Conservation (phyloP, 2,888 invertebrate genomes). For the Drymonia ruficornis region DNA sequence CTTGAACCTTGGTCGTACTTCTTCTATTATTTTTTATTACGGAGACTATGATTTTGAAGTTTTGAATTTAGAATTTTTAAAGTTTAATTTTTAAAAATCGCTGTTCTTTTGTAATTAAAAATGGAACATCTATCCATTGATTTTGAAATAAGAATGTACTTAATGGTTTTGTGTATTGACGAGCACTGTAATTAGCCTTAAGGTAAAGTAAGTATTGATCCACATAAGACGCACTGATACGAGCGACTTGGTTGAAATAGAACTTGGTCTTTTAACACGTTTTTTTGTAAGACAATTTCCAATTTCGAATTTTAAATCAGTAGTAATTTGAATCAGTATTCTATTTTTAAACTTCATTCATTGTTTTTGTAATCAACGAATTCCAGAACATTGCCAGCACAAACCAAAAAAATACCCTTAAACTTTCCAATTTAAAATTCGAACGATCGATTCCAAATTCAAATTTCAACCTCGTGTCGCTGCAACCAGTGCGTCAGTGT, state of each 20-base stretch:
- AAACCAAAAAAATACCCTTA: neutral
- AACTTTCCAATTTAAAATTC: neutral
- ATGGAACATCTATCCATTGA: too few species aligned
- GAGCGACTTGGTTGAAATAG: neutral
- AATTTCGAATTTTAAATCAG: neutral
- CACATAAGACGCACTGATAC: neutral
- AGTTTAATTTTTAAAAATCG: too few species aligned
- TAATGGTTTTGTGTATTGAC: neutral
- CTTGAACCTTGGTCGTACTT: too few species aligned
- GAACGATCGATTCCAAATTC: neutral
- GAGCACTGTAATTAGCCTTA: neutral
- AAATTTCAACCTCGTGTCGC: neutral
- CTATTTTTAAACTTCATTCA: too few species aligned
- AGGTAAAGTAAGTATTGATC: neutral
- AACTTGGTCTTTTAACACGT: neutral
- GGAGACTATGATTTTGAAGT: neutral
- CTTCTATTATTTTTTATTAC: too few species aligned
- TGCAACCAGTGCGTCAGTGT: slow-evolving; percentile 7
- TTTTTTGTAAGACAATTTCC: neutral
- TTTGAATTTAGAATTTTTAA: neutral
- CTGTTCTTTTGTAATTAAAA: neutral
- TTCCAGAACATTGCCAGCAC: neutral
- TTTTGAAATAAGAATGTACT: too few species aligned
- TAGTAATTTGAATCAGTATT: too few species aligned
- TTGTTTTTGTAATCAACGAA: too few species aligned